Base-by-base conservation (phyloP, 2,797 vertebrate species). In the Esox masquinongy region DNA sequence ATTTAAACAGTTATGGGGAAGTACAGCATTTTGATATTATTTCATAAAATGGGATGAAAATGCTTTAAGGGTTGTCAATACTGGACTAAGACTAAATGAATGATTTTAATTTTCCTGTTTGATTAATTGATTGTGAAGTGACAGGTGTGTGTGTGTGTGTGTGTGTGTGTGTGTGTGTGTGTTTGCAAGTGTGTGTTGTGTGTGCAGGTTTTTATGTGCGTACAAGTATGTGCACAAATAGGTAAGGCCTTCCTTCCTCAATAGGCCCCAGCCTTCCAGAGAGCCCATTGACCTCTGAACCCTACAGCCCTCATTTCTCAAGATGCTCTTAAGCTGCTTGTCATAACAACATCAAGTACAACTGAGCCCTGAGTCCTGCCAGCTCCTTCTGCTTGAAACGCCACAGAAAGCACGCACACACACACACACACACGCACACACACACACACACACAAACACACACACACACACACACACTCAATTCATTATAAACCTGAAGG, bases 321-420 rank as follows among this genome's bases (percentile, higher is more conserved):
- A 83, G 79, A 83, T 81, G 77, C 80, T 81, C 86, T 83, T 82
- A 77, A 84, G 82, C 70, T 59, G 76, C 87, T 82, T 85, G 77
- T 82, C 86, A 83, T 81, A 82, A 82, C 81, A 80, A 83, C 78
- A 75, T 59, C 72, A 83, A 79, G 83, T 77, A 81, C 69, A 43
- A 43, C 39, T 43, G 39, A 43, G 49, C 79, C 29, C 68, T 73
- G 74, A 81, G 74, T 66, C 77, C 74, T 77, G 73, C 79, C 79
- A 84, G 53, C 51, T 82, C 75, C 81, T 73, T 78, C 74, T 85
- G 83, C 79, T 81, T 72, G 39, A 75, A 61, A 81, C 72, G 49
- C 77, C 72, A 81, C 73, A 74, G 67, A 53, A 15, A 47, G 26
- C 19, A 56, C 26, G 43, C 47, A 68, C 29, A 24, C 51, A 36